phyloP scores from a whole-genome alignment of 2,113 vertebrate species.

The Pristiophorus japonicus region DNA sequence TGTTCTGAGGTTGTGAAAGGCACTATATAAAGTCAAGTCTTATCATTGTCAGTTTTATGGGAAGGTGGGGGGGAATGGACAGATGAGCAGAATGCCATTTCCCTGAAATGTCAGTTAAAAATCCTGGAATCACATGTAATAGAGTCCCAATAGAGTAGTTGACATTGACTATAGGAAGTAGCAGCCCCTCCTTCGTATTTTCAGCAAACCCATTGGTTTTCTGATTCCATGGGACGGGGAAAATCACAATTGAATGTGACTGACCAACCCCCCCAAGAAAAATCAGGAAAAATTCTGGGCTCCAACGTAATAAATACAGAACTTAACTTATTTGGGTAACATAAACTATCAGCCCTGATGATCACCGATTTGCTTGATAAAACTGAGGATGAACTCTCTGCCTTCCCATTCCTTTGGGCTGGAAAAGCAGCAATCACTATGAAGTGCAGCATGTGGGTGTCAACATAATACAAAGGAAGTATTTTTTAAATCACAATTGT shows the following conservation, averaged over 20 bases:
- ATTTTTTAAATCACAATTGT: not conserved
- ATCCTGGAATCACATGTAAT: not conserved
- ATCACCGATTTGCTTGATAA: not conserved
- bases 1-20: no score
- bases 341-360: not conserved
- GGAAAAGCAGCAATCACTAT: not conserved
- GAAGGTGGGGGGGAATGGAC: not conserved
- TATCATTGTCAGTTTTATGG: not conserved
- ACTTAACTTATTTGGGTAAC: not conserved
- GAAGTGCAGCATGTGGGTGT: not conserved
- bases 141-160: not conserved
- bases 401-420: not conserved
- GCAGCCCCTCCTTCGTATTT: not conserved
- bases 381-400: not conserved
- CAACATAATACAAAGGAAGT: not conserved
- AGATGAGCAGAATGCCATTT: not conserved
- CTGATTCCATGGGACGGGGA: not conserved
- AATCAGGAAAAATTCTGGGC: not conserved
- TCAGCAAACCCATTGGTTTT: not conserved
- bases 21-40: no score
- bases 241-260: not conserved
- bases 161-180: not conserved
- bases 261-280: no score
- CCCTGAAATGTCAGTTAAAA: not conserved
- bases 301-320: not conserved